Percentiles rank a stretch among this genome's conserved stretches.
phyloP scores from a whole-genome alignment of 1,140 invertebrate species.

The Calephelis nemesis region DNA sequence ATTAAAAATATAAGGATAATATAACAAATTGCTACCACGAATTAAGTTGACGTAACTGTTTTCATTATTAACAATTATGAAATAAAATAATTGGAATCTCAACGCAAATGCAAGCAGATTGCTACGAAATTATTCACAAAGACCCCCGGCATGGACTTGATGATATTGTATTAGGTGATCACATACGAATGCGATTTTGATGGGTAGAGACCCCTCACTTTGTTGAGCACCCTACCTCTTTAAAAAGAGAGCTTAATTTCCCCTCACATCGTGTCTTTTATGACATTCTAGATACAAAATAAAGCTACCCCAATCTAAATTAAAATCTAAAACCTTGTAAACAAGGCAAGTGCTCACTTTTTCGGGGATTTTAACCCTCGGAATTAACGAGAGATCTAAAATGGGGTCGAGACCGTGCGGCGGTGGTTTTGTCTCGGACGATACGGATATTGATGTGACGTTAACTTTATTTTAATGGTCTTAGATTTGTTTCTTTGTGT shows the following conservation, averaged over 20 bases:
- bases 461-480: slow-evolving; percentile 40
- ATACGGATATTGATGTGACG: slow-evolving; percentile 44
- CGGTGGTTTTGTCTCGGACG: slow-evolving; percentile 52
- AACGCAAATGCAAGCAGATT: slow-evolving; percentile 70
- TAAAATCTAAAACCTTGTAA: slow-evolving; percentile 81
- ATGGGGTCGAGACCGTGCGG: slow-evolving; percentile 43
- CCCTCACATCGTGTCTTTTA: slow-evolving; percentile 45
- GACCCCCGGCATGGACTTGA: slow-evolving; percentile 67
- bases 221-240: slow-evolving; percentile 34
- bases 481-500: slow-evolving; percentile 13
- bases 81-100: slow-evolving; percentile 23
- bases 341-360: slow-evolving; percentile 81
- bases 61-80: slow-evolving; percentile 8
- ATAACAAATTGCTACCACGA: too few species aligned
- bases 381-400: slow-evolving; percentile 75
- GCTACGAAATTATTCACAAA: slow-evolving; percentile 77
- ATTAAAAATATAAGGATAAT: too few species aligned
- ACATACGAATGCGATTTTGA: slow-evolving; percentile 80
- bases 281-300: slow-evolving; percentile 39
- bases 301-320: slow-evolving; percentile 77
- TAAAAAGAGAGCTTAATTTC: slow-evolving; percentile 47
- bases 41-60: too few species aligned
- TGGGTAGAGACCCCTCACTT: slow-evolving; percentile 47
- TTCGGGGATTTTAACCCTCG: slow-evolving; percentile 79
- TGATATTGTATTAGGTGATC: slow-evolving; percentile 80